Conservation (phyloP, 37 sponge, comb jelly and placozoan genomes). For the Spongilla lacustris region DNA sequence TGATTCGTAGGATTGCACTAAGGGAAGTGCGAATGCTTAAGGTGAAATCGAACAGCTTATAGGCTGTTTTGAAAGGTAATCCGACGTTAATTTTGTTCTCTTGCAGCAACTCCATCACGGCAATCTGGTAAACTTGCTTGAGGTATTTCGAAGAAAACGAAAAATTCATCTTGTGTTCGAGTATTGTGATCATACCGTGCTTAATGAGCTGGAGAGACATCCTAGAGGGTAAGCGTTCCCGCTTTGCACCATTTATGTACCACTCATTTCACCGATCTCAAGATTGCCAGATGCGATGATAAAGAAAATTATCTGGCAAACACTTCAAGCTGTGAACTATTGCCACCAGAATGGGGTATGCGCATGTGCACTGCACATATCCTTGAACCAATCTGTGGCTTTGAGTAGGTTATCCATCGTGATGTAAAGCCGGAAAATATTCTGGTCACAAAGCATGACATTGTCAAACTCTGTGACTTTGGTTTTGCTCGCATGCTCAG, state of each 20-base stretch:
- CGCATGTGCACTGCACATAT: not conserved
- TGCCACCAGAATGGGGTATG: slow-evolving; percentile 92
- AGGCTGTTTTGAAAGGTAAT: too few species aligned
- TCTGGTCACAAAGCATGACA: slow-evolving; percentile 82
- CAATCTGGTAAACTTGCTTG: slow-evolving; percentile 96
- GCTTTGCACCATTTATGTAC: too few species aligned
- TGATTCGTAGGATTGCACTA: slow-evolving; percentile 91
- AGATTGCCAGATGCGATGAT: slow-evolving; percentile 74
- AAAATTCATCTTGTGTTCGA: slow-evolving; percentile 98
- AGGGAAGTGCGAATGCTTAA: slow-evolving; percentile 92
- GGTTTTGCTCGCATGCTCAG: slow-evolving; percentile 96
- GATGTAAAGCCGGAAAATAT: slow-evolving; percentile 99
- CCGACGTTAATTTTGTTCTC: not conserved
- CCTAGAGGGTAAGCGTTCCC: slow-evolving; percentile 70
- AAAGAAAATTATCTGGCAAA: slow-evolving; percentile 91
- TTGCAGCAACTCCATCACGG: slow-evolving; percentile 91
- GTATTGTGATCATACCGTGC: slow-evolving; percentile 97
- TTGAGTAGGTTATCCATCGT: slow-evolving; percentile 85
- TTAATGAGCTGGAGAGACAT: slow-evolving; percentile 93
- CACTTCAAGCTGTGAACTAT: slow-evolving; percentile 85
- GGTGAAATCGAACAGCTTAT: too few species aligned
- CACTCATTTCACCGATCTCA: not conserved
- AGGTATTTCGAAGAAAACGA: slow-evolving; percentile 90
- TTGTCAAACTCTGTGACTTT: slow-evolving; percentile 97
- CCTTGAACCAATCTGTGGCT: not conserved